Conservation (phyloP, 2,113 vertebrate genomes). For the Ammodramus savannarum region DNA sequence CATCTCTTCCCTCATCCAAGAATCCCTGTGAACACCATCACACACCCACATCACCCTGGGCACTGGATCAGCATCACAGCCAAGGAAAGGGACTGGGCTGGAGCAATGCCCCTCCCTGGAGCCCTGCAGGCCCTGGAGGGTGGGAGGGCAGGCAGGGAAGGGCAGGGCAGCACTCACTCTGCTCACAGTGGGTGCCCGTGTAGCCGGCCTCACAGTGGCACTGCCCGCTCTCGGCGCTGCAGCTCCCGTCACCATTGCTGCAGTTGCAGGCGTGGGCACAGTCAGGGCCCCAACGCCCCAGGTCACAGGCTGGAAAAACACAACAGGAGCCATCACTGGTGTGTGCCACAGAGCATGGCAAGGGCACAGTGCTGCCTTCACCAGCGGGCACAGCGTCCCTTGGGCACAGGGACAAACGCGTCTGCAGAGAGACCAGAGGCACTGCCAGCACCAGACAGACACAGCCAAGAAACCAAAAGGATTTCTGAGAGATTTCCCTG, state of each 20-base stretch:
- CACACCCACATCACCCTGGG: background rate
- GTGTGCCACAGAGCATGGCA: accelerated
- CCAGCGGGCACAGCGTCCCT: accelerated
- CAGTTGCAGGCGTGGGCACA: constrained; percentile 83
- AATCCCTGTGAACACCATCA: too few relatives aligned
- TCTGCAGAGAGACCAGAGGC: background rate
- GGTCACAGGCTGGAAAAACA: constrained; percentile 81
- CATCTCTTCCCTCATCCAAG: too few relatives aligned
- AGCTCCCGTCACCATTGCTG: constrained; percentile 78
- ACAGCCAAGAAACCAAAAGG: accelerated
- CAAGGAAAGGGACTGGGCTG: accelerated
- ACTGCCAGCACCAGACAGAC: background rate
- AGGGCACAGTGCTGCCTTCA: accelerated
- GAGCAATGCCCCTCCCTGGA: accelerated
- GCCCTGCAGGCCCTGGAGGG: accelerated
- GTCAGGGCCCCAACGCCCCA: constrained; percentile 82
- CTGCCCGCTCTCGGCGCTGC: constrained; percentile 75
- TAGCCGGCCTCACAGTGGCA: constrained; percentile 87
- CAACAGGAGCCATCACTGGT: background rate
- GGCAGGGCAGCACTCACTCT: constrained; percentile 72
- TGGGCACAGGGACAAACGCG: accelerated
- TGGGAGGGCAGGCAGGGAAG: background rate
- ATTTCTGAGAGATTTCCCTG: background rate
- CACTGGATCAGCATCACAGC: background rate
- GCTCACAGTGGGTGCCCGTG: constrained; percentile 75